Percentiles rank a stretch among this genome's conserved stretches.
phyloP scores from a whole-genome alignment of 2,888 invertebrate genomes.

The Anticlea derivata region DNA sequence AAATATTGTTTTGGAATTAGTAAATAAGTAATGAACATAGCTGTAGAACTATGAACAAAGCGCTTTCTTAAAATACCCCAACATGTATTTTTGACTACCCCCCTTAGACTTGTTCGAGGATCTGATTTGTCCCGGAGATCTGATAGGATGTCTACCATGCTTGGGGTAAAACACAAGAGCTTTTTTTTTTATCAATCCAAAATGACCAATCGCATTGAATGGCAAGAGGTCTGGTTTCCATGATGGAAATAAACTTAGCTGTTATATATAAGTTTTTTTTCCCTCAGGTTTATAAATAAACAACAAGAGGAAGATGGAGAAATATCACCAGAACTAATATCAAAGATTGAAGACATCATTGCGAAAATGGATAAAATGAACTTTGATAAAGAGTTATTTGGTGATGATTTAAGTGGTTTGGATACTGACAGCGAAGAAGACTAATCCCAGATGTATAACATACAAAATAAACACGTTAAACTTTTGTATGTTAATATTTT shows the following conservation, averaged over 20 bases:
- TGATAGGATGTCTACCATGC: no score
- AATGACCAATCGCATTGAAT: no score
- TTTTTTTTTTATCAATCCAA: no score
- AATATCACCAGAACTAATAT: slow-evolving; percentile 47
- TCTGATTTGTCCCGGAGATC: no score
- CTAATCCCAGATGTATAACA: background rate
- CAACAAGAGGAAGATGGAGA: slow-evolving; percentile 73
- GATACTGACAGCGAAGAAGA: slow-evolving; percentile 26
- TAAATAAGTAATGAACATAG: no score
- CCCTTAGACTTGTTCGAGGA: no score
- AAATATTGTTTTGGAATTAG: no score
- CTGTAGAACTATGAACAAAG: no score
- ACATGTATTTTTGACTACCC: no score
- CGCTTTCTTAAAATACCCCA: no score
- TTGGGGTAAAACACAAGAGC: no score
- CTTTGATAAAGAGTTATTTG: slow-evolving; percentile 43
- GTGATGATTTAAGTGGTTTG: slow-evolving; percentile 46
- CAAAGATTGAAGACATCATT: slow-evolving; percentile 57
- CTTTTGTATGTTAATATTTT: slow-evolving; percentile 9
- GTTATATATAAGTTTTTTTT: slow-evolving; percentile 1
- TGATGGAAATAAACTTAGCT: background rate
- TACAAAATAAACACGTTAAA: background rate
- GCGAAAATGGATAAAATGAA: slow-evolving; percentile 57
- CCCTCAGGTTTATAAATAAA: slow-evolving; percentile 65
- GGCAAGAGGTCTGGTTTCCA: no score